Base-by-base conservation (phyloP, 2,888 invertebrate genomes). In the Phalera bucephala region DNA sequence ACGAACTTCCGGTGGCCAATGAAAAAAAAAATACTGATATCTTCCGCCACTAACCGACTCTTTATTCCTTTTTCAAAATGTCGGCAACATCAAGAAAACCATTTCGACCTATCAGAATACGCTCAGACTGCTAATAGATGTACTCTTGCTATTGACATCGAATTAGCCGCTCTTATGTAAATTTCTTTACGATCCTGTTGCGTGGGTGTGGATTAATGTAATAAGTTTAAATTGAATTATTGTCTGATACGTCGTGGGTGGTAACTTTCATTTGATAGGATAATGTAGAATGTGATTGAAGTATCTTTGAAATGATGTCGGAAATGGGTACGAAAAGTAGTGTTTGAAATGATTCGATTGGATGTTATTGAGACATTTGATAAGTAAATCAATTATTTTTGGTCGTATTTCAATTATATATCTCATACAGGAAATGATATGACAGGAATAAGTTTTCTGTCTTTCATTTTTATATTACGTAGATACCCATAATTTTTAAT, bases 41-140 rank as follows among this genome's bases (percentile, higher is more conserved):
- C 42, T 44, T 60, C 57, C 59, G 47, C 38, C 48, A 36, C 32
- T 31, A 39, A 55, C 36, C 37, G 28, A 33, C 31, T n/a, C n/a
- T n/a, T n/a, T n/a, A 32, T 19, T 34, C 40, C 31, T 22, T 42
- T 41, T 39, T 13, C 33, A 31, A 31, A 19, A 17, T 27, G 23
- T 21, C 55, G 57, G 55, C 40, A 45, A 40, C 61, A 63, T 67
- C 60, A 67, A 60, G 10, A 64, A 60, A 57, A 53, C 50, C 52
- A 64, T 65, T 55, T 38, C 43, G 25, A 44, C 64, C 62, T 64
- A 66, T 64, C 64, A 54, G 43, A 47, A 43, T 42, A 31, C 54
- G 44, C 49, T 59, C 61, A 52, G 48, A 45, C 43, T 49, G 40
- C 21, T 40, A 47, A 48, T 36, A 30, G 34, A 32, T 20, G 46